Percentiles rank a stretch among this genome's conserved stretches.
These are phyloP conservation scores for Mesitornis unicolor DNA, from an alignment of 2,113 vertebrate genomes.

Conservation along the genomic window DNA sequence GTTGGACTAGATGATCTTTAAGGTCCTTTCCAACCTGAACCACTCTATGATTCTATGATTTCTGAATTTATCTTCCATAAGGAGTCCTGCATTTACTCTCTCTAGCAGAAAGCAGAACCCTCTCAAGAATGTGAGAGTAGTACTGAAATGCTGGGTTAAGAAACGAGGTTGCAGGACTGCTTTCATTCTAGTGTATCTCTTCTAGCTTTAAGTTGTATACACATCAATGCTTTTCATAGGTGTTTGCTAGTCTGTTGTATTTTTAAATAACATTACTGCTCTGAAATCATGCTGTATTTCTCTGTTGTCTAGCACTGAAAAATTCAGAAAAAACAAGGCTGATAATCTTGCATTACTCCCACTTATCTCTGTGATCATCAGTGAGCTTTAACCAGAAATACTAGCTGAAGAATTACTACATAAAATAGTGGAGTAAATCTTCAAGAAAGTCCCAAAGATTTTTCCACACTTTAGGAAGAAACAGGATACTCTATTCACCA, in stretches of 20 bases:
- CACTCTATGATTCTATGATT: no score
- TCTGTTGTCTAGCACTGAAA: not conserved
- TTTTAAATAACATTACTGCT: not conserved
- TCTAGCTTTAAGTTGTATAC: not conserved
- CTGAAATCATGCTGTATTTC: not conserved
- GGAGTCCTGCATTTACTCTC: not conserved
- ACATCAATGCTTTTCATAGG: not conserved
- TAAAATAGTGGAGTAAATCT: not conserved
- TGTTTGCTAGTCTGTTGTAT: not conserved
- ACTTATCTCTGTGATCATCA: not conserved
- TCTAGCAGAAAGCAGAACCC: not conserved
- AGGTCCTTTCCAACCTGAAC: no score
- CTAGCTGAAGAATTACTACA: not conserved
- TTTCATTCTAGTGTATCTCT: not conserved
- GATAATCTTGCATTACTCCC: not conserved
- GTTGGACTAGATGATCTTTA: no score
- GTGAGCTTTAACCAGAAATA: not conserved
- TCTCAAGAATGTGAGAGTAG: not conserved
- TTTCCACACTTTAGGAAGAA: not conserved
- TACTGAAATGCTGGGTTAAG: not conserved
- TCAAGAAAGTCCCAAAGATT: not conserved
- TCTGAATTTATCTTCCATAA: not conserved
- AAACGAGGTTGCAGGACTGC: not conserved
- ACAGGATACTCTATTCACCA: not conserved
- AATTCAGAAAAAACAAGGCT: not conserved